Conservation (phyloP, 2,797 vertebrate genomes). For the Acanthopagrus latus region DNA sequence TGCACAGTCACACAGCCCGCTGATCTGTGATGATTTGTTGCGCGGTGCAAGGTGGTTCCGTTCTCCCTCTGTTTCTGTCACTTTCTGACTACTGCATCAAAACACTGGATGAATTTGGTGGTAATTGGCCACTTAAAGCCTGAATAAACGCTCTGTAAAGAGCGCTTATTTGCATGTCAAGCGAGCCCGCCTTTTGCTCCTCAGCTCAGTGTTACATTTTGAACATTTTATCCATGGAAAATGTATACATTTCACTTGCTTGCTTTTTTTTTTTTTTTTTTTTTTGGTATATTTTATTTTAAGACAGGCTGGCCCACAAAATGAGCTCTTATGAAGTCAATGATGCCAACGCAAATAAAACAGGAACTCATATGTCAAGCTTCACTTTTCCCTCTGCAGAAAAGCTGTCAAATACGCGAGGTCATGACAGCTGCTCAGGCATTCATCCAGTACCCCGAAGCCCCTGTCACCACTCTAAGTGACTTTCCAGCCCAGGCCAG, state of each 20-base stretch:
- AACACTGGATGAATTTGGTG: not conserved
- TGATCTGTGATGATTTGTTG: not conserved
- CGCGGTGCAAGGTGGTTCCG: not conserved
- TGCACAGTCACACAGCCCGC: not conserved
- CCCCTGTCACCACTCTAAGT: slow-evolving; percentile 68
- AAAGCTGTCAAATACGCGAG: slow-evolving; percentile 49
- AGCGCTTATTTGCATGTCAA: not conserved
- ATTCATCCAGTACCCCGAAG: slow-evolving; percentile 67
- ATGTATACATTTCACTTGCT: not conserved
- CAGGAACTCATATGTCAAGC: slow-evolving; percentile 13
- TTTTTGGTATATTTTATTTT: not conserved
- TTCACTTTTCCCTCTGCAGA: slow-evolving; percentile 30
- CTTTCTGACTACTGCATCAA: not conserved
- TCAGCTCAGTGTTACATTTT: not conserved
- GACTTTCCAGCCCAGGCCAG: slow-evolving; percentile 68
- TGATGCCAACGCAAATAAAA: slow-evolving; percentile 13
- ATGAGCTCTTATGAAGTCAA: slow-evolving; percentile 17
- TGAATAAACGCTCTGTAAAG: not conserved
- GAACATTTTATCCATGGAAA: not conserved
- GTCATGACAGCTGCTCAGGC: slow-evolving; percentile 71
- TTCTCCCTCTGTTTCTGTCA: not conserved
- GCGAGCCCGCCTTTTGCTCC: not conserved
- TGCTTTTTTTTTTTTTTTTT: too few relatives aligned
- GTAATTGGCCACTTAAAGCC: not conserved
- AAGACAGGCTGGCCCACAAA: not conserved